Percentiles rank a stretch among this genome's conserved stretches.
Evolutionary conservation across 2,113 vertebrate species (phyloP).

Genomic region (Puffinus mauretanicus): DNA sequence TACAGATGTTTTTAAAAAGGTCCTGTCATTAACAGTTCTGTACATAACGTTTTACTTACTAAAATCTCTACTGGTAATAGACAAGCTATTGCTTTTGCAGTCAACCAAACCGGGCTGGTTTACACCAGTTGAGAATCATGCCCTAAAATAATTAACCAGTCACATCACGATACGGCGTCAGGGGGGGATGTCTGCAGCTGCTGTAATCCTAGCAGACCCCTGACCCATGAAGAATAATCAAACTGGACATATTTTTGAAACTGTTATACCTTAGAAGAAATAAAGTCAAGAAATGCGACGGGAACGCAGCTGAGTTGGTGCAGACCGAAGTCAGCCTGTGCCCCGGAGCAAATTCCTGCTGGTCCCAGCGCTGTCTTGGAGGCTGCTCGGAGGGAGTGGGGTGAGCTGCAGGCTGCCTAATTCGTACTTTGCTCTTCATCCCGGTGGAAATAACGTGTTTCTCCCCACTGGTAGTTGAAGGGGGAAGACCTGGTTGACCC

Average conservation of each 20-base stretch:
- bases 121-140: neutral
- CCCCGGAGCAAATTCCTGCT: neutral
- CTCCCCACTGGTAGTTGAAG: neutral
- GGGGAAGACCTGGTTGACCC: neutral
- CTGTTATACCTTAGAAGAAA: neutral
- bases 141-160: neutral
- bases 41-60: neutral
- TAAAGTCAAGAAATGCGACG: neutral
- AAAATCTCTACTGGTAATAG: neutral
- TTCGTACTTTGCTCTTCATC: neutral
- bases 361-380: neutral
- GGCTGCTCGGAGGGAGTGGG: neutral
- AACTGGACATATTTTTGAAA: neutral
- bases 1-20: neutral
- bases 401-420: neutral
- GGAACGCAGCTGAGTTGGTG: neutral
- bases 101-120: neutral
- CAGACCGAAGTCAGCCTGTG: neutral
- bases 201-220: neutral
- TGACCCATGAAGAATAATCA: neutral
- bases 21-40: neutral
- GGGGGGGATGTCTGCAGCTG: neutral
- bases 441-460: rapidly evolving
- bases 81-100: neutral
- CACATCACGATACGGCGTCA: rapidly evolving